Percentiles rank a stretch among this genome's conserved stretches.
Evolutionary conservation across 2,797 vertebrate genomes (phyloP).

Genomic region (Antrozous pallidus): DNA sequence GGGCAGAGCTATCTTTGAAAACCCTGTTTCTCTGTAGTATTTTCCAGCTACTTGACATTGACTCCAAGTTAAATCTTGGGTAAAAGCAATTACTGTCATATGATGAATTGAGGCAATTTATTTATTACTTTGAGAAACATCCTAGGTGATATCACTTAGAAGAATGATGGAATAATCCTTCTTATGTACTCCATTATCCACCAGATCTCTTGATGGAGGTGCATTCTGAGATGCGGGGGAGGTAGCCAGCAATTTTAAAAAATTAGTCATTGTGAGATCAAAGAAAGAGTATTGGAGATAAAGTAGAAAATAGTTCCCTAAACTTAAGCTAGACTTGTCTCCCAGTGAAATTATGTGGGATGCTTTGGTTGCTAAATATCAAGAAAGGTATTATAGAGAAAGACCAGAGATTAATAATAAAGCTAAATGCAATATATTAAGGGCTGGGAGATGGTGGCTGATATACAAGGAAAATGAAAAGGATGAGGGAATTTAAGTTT

Average conservation of each 20-base stretch:
- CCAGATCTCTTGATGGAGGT: neutral
- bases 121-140: slow-evolving; percentile 73
- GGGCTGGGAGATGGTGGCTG: slow-evolving; percentile 34
- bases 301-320: neutral
- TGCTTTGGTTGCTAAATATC: slow-evolving; percentile 48
- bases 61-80: slow-evolving; percentile 66
- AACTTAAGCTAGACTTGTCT: slow-evolving; percentile 32
- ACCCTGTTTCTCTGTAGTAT: slow-evolving; percentile 29
- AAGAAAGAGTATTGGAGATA: neutral
- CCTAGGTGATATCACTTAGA: slow-evolving; percentile 71
- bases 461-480: slow-evolving; percentile 58
- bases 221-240: neutral
- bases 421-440: slow-evolving; percentile 35
- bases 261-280: neutral
- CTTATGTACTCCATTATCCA: slow-evolving; percentile 51
- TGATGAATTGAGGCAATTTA: slow-evolving; percentile 75
- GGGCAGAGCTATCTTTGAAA: slow-evolving; percentile 37
- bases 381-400: slow-evolving; percentile 46
- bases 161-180: slow-evolving; percentile 67
- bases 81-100: slow-evolving; percentile 72
- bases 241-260: slow-evolving; percentile 43
- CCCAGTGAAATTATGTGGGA: slow-evolving; percentile 21
- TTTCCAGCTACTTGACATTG: slow-evolving; percentile 65
- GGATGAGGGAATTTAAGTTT: slow-evolving; percentile 59
- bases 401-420: slow-evolving; percentile 61